Base-by-base conservation (phyloP, 2,888 invertebrate genomes). In the Drosophila anomalipes region DNA sequence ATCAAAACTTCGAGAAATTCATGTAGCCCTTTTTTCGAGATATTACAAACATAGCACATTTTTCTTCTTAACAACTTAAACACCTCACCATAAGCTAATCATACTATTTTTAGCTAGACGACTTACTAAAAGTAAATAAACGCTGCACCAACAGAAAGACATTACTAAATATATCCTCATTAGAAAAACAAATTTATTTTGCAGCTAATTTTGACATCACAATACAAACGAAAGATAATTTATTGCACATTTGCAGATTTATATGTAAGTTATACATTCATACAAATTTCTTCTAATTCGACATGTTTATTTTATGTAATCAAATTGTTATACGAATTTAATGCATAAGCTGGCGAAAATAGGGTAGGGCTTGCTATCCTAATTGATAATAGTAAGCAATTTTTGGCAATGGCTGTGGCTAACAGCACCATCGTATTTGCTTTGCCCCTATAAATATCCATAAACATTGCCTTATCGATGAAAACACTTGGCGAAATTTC, bases 391-490 rank as follows among this genome's bases (percentile, higher is more conserved):
- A 32, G 64, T 51, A 49, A 58, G 63, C 78, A 72, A 61, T 72
- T 72, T 22, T 51, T 54, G 22, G 22, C 68, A 54, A 47, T 59
- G 44, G 37, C 28, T 59, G 57, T 32, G 56, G 33, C 39, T 12
- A 64, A 75, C 44, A 58, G 39, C 62, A 56, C 54, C 77, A 54
- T 74, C 57, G 62, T 65, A 65, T 32, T 30, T 56, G 28, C 12
- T 44, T n/a, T 32, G 35, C 32, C 16, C 16, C 28, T 12, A 47
- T 10, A 28, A 57, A 79, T 65, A 68, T 59, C 59, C 64, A 79
- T 70, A 79, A 79, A 79, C 76, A 85, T 76, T 82, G 62, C n/a
- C 59, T 79, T 83, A 88, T 82, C 83, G 61, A 28, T 19, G 32
- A 47, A 88, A 66, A 58, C 63, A 58, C 51, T 67, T 61, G 69